Percentiles rank a stretch among this genome's conserved stretches.
Evolutionary conservation across 1,140 invertebrate genomes (phyloP).

Genomic region (Diorhabda sublineata): DNA sequence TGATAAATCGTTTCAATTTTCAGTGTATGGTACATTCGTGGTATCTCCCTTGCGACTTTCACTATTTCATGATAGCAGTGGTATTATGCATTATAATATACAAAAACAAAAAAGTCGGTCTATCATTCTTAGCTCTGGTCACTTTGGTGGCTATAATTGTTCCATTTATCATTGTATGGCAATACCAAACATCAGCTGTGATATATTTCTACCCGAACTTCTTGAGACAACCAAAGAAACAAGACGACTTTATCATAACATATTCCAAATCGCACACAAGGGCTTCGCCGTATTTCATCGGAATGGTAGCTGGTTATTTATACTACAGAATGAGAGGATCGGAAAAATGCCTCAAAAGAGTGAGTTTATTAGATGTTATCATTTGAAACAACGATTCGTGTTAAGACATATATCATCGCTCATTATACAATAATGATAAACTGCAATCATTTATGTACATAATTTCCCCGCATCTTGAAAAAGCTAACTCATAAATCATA

Average conservation of each 20-base stretch:
- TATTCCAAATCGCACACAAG: conserved; percentile 56
- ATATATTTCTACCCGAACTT: conserved; percentile 54
- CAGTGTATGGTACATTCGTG: conserved; percentile 69
- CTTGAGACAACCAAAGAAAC: conserved; percentile 46
- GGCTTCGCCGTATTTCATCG: conserved; percentile 52
- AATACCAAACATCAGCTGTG: conserved; percentile 47
- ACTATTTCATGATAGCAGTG: conserved; percentile 63
- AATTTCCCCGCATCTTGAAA: too few species aligned
- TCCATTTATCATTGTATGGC: conserved; percentile 49
- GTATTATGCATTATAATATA: conserved; percentile 54
- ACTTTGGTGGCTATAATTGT: conserved; percentile 31
- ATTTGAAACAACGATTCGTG: too few species aligned
- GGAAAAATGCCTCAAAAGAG: conserved; percentile 12
- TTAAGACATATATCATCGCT: too few species aligned
- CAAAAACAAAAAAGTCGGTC: conserved; percentile 37
- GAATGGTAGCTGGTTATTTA: conserved; percentile 51
- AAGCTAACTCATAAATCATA: too few species aligned
- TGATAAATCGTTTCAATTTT: conserved; percentile 33
- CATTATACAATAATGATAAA: too few species aligned
- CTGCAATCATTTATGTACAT: too few species aligned
- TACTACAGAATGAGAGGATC: conserved; percentile 42
- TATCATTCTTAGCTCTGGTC: conserved; percentile 21
- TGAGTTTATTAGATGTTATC: conserved; percentile 4
- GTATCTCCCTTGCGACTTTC: conserved; percentile 75
- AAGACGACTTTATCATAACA: conserved; percentile 48